Evolutionary conservation across 2,888 invertebrate genomes (phyloP), one percentile per base, ranked within the genome.

Genomic region (Creontiades dilutus): DNA sequence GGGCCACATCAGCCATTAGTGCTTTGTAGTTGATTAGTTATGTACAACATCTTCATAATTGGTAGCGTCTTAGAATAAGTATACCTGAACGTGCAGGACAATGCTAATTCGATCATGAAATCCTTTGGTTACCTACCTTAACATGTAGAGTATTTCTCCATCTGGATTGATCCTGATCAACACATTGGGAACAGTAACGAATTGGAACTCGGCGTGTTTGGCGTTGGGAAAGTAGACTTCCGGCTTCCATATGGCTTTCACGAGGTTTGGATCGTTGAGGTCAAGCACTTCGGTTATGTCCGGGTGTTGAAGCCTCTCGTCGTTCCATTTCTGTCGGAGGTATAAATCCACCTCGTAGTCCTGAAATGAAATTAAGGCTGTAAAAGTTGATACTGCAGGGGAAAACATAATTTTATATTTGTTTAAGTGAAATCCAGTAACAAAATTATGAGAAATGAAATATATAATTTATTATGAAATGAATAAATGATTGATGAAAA

Each of bases 341-440:
- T 94, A 94, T 76, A 94, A 92, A 92, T 94, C 94, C 91, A 94
- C 94, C 91, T 94, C 94, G 92, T 94, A 94, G 92, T 94, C 94
- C 94, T 94, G 92, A 12, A 87, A 90, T 37, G 86, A 86, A 57
- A 61, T 16, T 16, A 14, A 55, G 3, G 16, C 52, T 4, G 37
- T 37, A 4, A 7, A 37, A 4, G 37, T 37, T 4, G 3, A 37
- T 7, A 37, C 7, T 37, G 37, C 37, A 37, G 37, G 7, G 7
- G 37, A 37, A 37, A 37, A 37, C 7, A 37, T 2, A 37, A 37
- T 37, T 37, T 37, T n/a, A n/a, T n/a, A n/a, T n/a, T n/a, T n/a
- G n/a, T n/a, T n/a, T n/a, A n/a, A n/a, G n/a, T n/a, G n/a, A n/a
- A n/a, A n/a, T n/a, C n/a, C n/a, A n/a, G n/a, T n/a, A n/a, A n/a